Evolutionary conservation across 1,140 invertebrate genomes (phyloP).

Genomic region (Trichonephila clavata): DNA sequence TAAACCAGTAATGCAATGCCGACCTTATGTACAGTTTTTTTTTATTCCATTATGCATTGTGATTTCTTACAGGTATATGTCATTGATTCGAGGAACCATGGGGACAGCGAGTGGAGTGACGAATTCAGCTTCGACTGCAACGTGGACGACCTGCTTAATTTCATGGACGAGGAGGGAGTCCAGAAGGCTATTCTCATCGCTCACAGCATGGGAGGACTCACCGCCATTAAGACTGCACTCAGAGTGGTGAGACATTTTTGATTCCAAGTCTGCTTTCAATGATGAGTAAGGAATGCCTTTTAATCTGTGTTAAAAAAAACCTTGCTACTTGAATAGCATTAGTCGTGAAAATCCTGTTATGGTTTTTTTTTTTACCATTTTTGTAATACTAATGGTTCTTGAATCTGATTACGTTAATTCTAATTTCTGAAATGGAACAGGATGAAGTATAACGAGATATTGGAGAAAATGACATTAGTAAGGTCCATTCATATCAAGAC

Average conservation of each 20-base stretch:
- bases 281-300: too few relatives aligned
- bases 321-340: too few relatives aligned
- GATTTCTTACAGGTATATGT: not conserved
- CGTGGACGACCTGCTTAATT: slow-evolving; percentile 31
- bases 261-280: too few relatives aligned
- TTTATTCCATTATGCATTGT: not conserved
- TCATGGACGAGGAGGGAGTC: not conserved
- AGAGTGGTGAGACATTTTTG: not conserved
- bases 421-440: too few relatives aligned
- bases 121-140: slow-evolving; percentile 9
- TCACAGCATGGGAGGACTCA: slow-evolving; percentile 48
- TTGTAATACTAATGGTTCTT: too few relatives aligned
- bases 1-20: too few relatives aligned
- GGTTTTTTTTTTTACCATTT: not conserved
- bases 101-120: slow-evolving; percentile 34
- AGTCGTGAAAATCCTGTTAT: not conserved
- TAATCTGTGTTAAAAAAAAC: too few relatives aligned
- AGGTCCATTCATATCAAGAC: too few relatives aligned
- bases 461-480: too few relatives aligned
- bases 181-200: slow-evolving; percentile 2
- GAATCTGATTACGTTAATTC: too few relatives aligned
- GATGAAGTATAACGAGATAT: too few relatives aligned
- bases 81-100: slow-evolving; percentile 42
- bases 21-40: too few relatives aligned
- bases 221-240: not conserved